phyloP scores from a whole-genome alignment of 1,140 invertebrate species.

The Drosophila neocordata region DNA sequence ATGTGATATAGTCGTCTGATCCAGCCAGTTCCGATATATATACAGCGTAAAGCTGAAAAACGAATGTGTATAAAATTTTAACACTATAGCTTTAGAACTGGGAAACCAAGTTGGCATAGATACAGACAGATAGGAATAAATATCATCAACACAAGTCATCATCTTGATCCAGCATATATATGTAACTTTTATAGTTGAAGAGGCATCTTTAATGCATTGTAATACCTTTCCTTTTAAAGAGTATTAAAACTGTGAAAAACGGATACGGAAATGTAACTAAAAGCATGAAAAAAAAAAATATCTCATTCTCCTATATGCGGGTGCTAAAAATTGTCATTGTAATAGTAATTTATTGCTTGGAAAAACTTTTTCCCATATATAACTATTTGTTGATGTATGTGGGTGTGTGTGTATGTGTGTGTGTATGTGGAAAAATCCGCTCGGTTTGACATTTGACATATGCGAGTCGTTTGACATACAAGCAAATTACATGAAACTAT shows the following conservation, averaged over 20 bases:
- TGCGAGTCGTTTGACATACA: constrained; percentile 74
- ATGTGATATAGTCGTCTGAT: too few species aligned
- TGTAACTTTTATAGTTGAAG: too few species aligned
- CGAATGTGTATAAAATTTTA: too few species aligned
- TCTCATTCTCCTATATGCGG: constrained; percentile 21
- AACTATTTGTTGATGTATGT: constrained; percentile 16
- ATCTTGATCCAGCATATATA: too few species aligned
- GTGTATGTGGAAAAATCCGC: constrained; percentile 14
- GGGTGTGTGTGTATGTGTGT: constrained; percentile 6
- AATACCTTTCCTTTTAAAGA: too few species aligned
- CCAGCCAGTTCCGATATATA: too few species aligned
- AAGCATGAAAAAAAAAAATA: constrained; percentile 58
- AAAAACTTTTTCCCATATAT: constrained; percentile 51
- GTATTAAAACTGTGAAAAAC: constrained; percentile 8
- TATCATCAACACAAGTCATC: too few species aligned
- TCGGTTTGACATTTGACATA: constrained; percentile 71
- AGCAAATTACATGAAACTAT: constrained; percentile 77
- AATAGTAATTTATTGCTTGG: constrained; percentile 76
- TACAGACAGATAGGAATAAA: too few species aligned
- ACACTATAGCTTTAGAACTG: too few species aligned
- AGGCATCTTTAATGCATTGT: too few species aligned
- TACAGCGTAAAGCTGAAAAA: too few species aligned
- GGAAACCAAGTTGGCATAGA: too few species aligned
- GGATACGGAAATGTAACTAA: constrained; percentile 56
- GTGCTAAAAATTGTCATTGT: constrained; percentile 64